Evolutionary conservation across 2,888 invertebrate genomes (phyloP), one percentile per base, ranked within the genome.

Genomic region (Leptopilina syphax): DNA sequence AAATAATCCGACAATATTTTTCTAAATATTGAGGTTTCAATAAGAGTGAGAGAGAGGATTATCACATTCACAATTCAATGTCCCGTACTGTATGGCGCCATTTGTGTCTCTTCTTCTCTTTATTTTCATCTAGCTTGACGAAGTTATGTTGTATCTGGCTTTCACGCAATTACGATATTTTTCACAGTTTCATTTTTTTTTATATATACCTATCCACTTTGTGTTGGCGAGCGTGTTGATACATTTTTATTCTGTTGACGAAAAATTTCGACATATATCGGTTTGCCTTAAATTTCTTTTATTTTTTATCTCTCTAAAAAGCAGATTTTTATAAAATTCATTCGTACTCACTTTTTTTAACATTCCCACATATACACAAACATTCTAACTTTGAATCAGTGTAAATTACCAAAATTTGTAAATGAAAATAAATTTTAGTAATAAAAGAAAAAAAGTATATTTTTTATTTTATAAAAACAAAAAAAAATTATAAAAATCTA

Each of bases 211-310:
- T 50, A 50, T 50, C 12, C 50, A 10, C 50, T 50, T 77, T 76
- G 50, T 65, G 82, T 79, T 82, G 67, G 79, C 82, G 50, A 54
- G 24, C 50, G 50, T 81, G 81, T 76, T 81, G 83, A 83, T 86
- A 83, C 85, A 85, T 87, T 87, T 86, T 86, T 85, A 87, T 87
- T 87, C 85, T 82, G 78, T n/a, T 73, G 65, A 67, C 78, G 79
- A 63, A 78, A 80, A 50, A 50, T 50, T 12, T 12, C 50, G 12
- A 68, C 60, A 76, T 27, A 70, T 50, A 27, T 70, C 70, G 70
- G 50, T 54, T 8, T 24, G 8, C n/a, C n/a, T 54, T 1, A 70
- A 70, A 70, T 70, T 18, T 70, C 34, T 54, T 70, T 34, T 34
- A 34, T 27, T 63, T 18, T 60, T n/a, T 60, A 60, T n/a, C n/a